Evolutionary conservation across 2,113 vertebrate genomes (phyloP).

Genomic region (Micromys minutus): DNA sequence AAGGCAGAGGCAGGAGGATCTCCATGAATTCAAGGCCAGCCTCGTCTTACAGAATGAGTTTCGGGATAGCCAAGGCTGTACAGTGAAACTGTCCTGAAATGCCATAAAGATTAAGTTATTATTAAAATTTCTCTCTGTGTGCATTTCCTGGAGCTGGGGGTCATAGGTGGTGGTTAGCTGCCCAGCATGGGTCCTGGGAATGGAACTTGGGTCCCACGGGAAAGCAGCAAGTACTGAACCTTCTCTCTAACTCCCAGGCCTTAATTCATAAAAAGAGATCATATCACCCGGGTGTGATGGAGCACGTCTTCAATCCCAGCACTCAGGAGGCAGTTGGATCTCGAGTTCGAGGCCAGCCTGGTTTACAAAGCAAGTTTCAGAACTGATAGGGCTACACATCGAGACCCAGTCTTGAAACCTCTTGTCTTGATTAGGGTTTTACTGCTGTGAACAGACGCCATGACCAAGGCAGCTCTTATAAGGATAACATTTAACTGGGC

Average conservation of each 20-base stretch:
- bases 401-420: not conserved
- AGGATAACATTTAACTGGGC: too few relatives aligned
- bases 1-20: not conserved
- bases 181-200: not conserved
- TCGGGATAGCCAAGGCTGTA: too few relatives aligned
- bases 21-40: not conserved
- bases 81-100: too few relatives aligned
- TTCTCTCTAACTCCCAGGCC: not conserved
- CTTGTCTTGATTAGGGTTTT: too few relatives aligned
- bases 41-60: too few relatives aligned
- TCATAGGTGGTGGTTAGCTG: not conserved
- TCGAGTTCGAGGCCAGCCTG: not conserved
- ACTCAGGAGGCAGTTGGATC: not conserved
- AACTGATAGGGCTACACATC: not conserved
- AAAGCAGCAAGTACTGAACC: not conserved
- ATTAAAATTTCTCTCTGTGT: too few relatives aligned
- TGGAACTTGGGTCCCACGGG: not conserved
- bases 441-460: too few relatives aligned
- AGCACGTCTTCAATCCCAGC: not conserved
- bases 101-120: too few relatives aligned
- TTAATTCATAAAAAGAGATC: not conserved
- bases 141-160: not conserved
- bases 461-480: too few relatives aligned
- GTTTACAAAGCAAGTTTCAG: not conserved
- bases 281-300: not conserved